Conservation (phyloP, 2,113 vertebrate species). For the Pao palembangensis region DNA sequence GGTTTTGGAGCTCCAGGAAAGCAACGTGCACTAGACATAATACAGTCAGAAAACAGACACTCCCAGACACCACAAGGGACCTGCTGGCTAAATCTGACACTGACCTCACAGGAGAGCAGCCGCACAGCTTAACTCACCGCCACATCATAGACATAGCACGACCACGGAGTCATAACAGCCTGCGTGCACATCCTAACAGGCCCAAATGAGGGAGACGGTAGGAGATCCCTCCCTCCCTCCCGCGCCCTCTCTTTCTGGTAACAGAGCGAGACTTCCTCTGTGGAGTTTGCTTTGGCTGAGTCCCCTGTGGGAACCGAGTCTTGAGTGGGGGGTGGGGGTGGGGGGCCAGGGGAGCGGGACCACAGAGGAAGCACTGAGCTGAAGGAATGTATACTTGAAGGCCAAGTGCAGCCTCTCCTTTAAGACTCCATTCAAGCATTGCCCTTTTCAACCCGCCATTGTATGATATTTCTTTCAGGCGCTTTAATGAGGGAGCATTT, state of each 20-base stretch:
- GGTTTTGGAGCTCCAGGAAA: constrained; percentile 76
- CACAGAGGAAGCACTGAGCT: constrained; percentile 78
- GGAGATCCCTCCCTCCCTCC: constrained; percentile 34
- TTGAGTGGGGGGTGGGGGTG: constrained; percentile 55
- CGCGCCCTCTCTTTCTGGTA: constrained; percentile 31
- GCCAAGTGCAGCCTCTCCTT: constrained; percentile 78
- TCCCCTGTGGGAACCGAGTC: constrained; percentile 76
- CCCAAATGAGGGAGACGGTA: constrained; percentile 49
- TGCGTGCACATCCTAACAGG: constrained; percentile 52
- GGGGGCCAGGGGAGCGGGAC: constrained; percentile 64
- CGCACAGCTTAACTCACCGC: constrained; percentile 63
- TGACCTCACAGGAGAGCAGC: constrained; percentile 71
- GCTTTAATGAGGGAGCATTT: constrained; percentile 67
- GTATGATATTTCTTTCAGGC: constrained; percentile 74
- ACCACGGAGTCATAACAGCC: constrained; percentile 66
- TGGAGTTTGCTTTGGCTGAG: constrained; percentile 72
- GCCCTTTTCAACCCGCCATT: constrained; percentile 76
- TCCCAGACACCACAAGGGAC: constrained; percentile 79
- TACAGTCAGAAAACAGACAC: constrained; percentile 76
- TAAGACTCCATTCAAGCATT: constrained; percentile 74
- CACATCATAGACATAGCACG: constrained; percentile 73
- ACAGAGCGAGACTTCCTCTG: constrained; percentile 74
- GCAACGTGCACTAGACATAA: constrained; percentile 75
- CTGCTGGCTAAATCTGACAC: constrained; percentile 73
- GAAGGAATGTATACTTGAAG: constrained; percentile 76